Evolutionary conservation across 2,888 invertebrate genomes (phyloP).

Genomic region (Morinoia aosen): DNA sequence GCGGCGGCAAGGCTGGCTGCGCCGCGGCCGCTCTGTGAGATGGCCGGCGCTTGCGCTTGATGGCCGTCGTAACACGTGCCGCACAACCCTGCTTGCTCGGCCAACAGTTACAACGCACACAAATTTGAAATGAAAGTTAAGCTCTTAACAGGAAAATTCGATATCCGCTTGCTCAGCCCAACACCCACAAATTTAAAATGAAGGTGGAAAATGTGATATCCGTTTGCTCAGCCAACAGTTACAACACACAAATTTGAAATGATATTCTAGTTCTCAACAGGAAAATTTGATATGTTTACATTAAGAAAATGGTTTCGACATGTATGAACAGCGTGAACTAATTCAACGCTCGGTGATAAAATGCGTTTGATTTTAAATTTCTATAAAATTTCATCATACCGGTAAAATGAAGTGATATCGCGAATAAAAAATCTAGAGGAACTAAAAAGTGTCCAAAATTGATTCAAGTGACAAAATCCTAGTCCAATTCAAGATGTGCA

Average conservation of each 20-base stretch:
- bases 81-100: neutral
- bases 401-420: too few species aligned
- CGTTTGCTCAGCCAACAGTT: neutral
- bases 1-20: neutral
- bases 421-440: too few species aligned
- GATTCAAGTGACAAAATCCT: too few species aligned
- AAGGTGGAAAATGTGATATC: too few species aligned
- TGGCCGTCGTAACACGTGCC: neutral
- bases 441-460: too few species aligned
- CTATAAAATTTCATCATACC: neutral
- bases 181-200: too few species aligned
- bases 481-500: too few species aligned
- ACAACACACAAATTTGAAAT: neutral
- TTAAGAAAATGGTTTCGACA: neutral
- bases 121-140: neutral
- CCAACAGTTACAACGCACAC: neutral
- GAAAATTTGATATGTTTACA: neutral
- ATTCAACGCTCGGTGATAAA: neutral
- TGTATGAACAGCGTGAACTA: neutral
- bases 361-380: neutral
- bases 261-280: neutral
- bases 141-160: too few species aligned
- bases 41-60: neutral
- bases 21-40: neutral
- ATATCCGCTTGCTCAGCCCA: too few species aligned